Conservation (phyloP, 2,888 invertebrate species). For the Halocaridina rubra region DNA sequence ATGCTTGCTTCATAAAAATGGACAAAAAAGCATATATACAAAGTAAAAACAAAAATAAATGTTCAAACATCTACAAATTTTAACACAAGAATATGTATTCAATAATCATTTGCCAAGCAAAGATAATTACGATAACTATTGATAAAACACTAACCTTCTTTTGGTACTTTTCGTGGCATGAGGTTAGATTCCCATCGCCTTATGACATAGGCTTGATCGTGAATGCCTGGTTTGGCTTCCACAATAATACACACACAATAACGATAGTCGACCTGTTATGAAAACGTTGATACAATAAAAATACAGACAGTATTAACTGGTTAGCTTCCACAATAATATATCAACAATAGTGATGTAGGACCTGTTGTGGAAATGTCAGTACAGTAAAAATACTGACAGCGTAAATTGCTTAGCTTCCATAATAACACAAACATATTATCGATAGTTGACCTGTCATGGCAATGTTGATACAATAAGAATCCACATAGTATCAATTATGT, state of each 20-base stretch:
- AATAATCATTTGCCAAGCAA: no score
- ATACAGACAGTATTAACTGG: neutral
- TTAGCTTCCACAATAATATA: no score
- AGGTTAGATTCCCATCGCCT: constrained; percentile 85
- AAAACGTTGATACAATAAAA: neutral
- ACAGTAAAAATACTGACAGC: no score
- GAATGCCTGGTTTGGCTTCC: constrained; percentile 72
- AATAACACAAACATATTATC: constrained; percentile 81
- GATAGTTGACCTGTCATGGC: constrained; percentile 73
- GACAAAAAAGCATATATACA: no score
- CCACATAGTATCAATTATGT: neutral
- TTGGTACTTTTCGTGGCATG: constrained; percentile 75
- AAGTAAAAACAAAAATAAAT: no score
- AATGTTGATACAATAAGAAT: no score
- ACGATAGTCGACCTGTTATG: constrained; percentile 75
- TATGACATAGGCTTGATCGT: constrained; percentile 73
- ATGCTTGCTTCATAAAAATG: no score
- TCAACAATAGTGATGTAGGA: no score
- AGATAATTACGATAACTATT: no score
- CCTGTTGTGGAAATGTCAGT: no score
- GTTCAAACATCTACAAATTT: no score
- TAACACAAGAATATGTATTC: no score
- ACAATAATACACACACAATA: constrained; percentile 81
- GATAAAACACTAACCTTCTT: constrained; percentile 69
- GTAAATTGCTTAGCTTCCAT: constrained; percentile 75